These are phyloP conservation scores for Amphiura filiformis DNA, from an alignment of 35 echinoderm and acorn worm genomes.

Conservation along the genomic window DNA sequence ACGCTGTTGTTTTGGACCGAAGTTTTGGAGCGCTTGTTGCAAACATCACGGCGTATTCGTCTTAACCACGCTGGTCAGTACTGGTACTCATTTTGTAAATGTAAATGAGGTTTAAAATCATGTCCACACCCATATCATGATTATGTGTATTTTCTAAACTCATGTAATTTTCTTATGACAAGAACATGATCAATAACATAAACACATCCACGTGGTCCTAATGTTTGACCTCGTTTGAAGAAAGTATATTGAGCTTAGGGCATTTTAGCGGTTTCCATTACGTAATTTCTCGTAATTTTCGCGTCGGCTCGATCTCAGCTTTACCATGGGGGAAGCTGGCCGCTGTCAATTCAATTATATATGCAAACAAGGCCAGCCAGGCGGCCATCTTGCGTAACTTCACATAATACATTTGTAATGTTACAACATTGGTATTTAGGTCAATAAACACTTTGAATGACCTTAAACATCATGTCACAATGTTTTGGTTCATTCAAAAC, in stretches of 20 bases:
- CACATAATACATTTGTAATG: constrained; percentile 20
- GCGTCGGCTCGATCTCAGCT: background rate
- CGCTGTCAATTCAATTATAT: constrained; percentile 16
- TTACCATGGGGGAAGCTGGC: background rate
- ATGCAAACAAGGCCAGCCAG: background rate
- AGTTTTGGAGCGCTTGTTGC: too few relatives aligned
- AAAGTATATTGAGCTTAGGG: background rate
- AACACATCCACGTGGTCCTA: background rate
- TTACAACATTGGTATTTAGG: background rate
- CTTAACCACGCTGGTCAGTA: too few relatives aligned
- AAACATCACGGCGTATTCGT: too few relatives aligned
- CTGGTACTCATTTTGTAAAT: too few relatives aligned
- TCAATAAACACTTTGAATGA: background rate
- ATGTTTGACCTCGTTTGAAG: background rate
- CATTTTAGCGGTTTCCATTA: constrained; percentile 45
- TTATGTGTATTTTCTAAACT: too few relatives aligned
- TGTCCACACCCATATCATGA: too few relatives aligned
- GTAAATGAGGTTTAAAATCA: too few relatives aligned
- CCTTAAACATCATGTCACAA: background rate
- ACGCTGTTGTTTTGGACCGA: too few relatives aligned
- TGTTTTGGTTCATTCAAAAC: background rate
- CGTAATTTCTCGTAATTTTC: constrained; percentile 51
- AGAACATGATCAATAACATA: background rate
- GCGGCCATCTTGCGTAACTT: constrained; percentile 44
- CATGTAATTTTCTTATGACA: too few relatives aligned